A percentile compares a stretch with the other conserved stretches of the same genome.
These are phyloP conservation scores for Cryptocheilus praepositus DNA, from an alignment of 2,888 invertebrate genomes.

Conservation along the genomic window DNA sequence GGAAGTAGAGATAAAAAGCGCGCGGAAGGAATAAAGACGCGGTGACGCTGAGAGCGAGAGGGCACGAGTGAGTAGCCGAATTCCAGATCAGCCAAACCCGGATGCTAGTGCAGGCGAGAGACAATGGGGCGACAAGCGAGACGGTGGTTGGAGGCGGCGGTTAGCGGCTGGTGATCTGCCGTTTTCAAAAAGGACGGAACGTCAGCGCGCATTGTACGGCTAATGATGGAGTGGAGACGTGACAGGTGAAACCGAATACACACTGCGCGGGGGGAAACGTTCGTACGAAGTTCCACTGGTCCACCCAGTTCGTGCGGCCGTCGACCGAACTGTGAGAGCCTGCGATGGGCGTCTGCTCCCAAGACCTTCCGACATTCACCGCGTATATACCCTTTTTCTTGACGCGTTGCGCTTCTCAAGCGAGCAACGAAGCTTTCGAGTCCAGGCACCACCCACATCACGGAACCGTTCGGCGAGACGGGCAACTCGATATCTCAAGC, in stretches of 20 bases:
- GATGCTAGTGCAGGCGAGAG: conserved; percentile 43
- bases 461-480: conserved; percentile 22
- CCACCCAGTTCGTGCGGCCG: conserved; percentile 18
- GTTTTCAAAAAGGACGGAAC: conserved; percentile 64
- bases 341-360: conserved; percentile 52
- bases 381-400: conserved; percentile 15
- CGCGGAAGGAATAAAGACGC: conserved; percentile 15
- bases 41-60: neutral
- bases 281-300: conserved; percentile 37
- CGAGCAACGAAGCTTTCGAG: neutral
- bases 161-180: conserved; percentile 52
- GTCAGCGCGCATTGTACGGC: conserved; percentile 64
- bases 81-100: conserved; percentile 44
- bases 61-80: conserved; percentile 9
- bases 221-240: conserved; percentile 73
- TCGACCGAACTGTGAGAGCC: conserved; percentile 49
- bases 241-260: conserved; percentile 73
- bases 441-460: conserved; percentile 32
- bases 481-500: conserved; percentile 30
- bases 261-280: conserved; percentile 45
- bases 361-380: conserved; percentile 55
- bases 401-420: conserved; percentile 16
- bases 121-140: too few species aligned
- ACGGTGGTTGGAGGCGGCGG: conserved; percentile 56
- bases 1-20: conserved; percentile 10